Evolutionary conservation across 1,140 invertebrate genomes (phyloP), one percentile per base, ranked within the genome.

Genomic region (Nebria ingens): DNA sequence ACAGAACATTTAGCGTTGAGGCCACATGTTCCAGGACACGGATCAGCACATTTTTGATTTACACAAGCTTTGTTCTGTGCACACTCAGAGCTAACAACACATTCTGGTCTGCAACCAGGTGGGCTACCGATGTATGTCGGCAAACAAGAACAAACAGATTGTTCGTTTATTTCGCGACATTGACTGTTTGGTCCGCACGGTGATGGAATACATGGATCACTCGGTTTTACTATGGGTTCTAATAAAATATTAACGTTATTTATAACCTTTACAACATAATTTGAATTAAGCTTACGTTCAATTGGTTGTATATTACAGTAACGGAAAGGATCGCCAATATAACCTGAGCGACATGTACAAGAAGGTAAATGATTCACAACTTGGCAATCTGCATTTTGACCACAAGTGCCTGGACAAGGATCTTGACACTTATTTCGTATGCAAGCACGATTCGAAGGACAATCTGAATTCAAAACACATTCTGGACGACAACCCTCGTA

Each of bases 151-250:
- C 84, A 86, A 2, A 79, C 76, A 6, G 76, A 75, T 68, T 77
- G 75, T 12, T 70, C 73, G 59, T 79, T 79, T 15, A 77, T 66
- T 61, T 75, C 76, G 52, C 73, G 73, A 62, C 85, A 87, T 62
- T 79, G 72, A 54, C 80, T 79, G 65, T 85, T 84, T 21, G 81
- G 76, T 52, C 84, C 84, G 69, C 83, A 86, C 15, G 82, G 83
- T 29, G 78, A 80, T 21, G 79, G 79, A 53, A 72, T 70, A 64
- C 82, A 84, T 52, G 79, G 77, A 67, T 81, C 25, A 34, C 6
- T 40, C n/a, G 25, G 25, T n/a, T 34, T n/a, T 9, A n/a, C 6
- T 34, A n/a, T 6, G 6, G n/a, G 6, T 34, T 34, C 25, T 34
- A 34, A 34, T 9, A 9, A 34, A 34, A 34, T 34, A n/a, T 34